Base-by-base conservation (phyloP, 2,888 invertebrate species). In the Lapara coniferarum region DNA sequence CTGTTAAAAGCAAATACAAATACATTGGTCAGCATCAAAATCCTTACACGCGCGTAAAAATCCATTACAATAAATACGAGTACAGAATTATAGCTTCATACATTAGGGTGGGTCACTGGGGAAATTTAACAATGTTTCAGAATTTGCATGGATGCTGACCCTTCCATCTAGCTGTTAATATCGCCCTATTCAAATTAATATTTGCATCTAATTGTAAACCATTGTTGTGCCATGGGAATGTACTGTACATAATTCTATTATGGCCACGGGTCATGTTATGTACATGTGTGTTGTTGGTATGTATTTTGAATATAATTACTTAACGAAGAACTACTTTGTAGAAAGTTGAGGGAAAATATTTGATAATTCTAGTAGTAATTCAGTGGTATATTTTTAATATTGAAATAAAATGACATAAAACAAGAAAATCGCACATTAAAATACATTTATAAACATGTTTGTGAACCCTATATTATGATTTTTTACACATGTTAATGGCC, bases 131-230 rank as follows among this genome's bases (percentile, higher is more conserved):
- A 85, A 81, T 81, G 79, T 76, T 76, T 72, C 63, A 77, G 81
- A 84, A 89, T 90, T 89, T 90, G 88, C 88, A 86, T 88, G 85
- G 83, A 78, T 73, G 84, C 85, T 91, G 90, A 91, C 91, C 91
- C 90, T 81, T 77, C 79, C 74, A 77, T 79, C 74, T 81, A 81
- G 75, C 74, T 78, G 83, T 88, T 89, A 88, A 87, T 85, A 85
- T 83, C 77, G 76, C 81, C 82, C 86, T 76, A 82, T 88, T 83
- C 83, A 85, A 87, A 88, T 88, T 80, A 73, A 87, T 90, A 91
- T 92, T 92, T 92, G 89, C 92, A 92, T 92, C 85, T 91, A 89
- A 90, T 91, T 91, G 88, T 89, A 82, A 87, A 84, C 86, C 85
- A 90, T 92, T 91, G 89, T 90, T 80, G 81, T 83, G 78, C 82